Evolutionary conservation across 2,113 vertebrate species (phyloP), one percentile per base, ranked within the genome.

Genomic region (Mystacornis crossleyi): DNA sequence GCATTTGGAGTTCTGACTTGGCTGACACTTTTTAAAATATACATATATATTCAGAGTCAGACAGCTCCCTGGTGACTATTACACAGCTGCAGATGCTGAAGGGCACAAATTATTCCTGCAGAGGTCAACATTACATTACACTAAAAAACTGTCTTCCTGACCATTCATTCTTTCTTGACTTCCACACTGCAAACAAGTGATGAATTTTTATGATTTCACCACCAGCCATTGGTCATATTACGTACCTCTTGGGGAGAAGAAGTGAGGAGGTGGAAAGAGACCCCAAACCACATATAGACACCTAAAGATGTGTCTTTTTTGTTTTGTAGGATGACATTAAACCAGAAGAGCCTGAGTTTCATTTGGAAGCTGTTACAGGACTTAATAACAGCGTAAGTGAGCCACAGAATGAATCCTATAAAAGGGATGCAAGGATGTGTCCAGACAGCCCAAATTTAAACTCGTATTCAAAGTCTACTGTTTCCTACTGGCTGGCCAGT

Each of bases 81-180:
- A 93, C 90, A 93, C 95, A 97, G 96, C 96, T 96, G 96, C 96
- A 96, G 95, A 97, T 96, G 95, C 93, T 96, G 96, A 96, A 95
- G 95, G 95, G 93, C 96, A 95, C 88, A 96, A 90, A 96, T 97
- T 96, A 96, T 93, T 96, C 82, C 88, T 92, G 82, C 90, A 86
- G 78, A 83, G 96, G 96, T 97, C 96, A 86, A 90, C 93, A 95
- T 97, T 97, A 96, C 93, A 90, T 96, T 97, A 96, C 93, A 84
- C 95, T 94, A 94, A 96, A 97, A 97, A 96, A 97, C 96, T 93
- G 92, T 96, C 94, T 96, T 96, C 92, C 95, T 96, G 90, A 84
- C 93, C 93, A 75, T 95, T 96, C 75, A 66, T 96, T 84, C 91
- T 95, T 71, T n/a, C 88, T 92, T 73, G 77, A 95, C 80, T 90